Conservation (phyloP, 2,888 invertebrate genomes). For the Andrena fulva region DNA sequence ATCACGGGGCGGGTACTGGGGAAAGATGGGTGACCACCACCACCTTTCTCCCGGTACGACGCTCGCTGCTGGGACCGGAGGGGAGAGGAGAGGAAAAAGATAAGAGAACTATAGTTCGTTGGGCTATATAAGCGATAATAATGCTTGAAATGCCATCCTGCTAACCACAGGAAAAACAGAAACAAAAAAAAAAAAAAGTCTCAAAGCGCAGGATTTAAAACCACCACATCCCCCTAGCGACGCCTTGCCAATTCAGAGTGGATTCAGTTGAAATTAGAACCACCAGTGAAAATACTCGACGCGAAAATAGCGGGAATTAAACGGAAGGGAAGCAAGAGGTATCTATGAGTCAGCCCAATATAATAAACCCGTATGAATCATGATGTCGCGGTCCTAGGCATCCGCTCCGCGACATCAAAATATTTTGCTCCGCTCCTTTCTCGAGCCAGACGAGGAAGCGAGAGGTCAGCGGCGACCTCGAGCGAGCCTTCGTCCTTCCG, state of each 20-base stretch:
- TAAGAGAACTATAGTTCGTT: too few relatives aligned
- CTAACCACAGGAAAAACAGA: too few relatives aligned
- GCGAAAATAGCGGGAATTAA: neutral
- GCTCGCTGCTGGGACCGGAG: too few relatives aligned
- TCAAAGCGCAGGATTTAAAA: too few relatives aligned
- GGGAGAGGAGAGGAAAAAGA: too few relatives aligned
- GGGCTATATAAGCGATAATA: too few relatives aligned
- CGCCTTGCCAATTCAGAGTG: neutral
- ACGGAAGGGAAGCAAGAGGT: neutral
- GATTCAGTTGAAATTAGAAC: neutral
- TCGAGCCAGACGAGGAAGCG: conserved; percentile 1
- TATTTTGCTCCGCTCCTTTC: neutral
- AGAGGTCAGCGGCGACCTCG: neutral
- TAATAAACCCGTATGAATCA: neutral
- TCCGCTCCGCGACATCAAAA: neutral
- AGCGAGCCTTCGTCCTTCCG: neutral
- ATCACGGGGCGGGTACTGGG: too few relatives aligned
- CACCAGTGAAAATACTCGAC: neutral
- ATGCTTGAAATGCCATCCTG: too few relatives aligned
- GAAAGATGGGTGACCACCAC: too few relatives aligned
- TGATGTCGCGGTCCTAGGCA: neutral
- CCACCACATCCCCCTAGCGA: too few relatives aligned
- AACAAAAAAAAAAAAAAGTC: too few relatives aligned
- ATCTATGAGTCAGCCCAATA: neutral
- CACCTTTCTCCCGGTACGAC: too few relatives aligned